Conservation (phyloP, 1,140 invertebrate species). For the Rhopalosiphum padi region DNA sequence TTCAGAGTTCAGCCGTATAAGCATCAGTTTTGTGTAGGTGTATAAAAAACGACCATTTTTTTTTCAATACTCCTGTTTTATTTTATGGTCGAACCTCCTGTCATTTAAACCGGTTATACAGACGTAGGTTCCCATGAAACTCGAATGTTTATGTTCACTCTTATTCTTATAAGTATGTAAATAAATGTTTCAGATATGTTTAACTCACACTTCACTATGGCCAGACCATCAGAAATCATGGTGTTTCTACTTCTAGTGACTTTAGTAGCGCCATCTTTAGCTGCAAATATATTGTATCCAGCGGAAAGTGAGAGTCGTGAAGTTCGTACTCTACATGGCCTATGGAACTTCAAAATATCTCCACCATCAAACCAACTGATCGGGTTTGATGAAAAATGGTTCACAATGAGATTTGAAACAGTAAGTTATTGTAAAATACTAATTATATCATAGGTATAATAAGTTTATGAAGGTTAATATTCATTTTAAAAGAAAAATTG, state of each 20-base stretch:
- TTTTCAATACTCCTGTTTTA: not conserved
- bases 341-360: conserved; percentile 53
- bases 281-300: conserved; percentile 18
- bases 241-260: not conserved
- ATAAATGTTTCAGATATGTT: conserved; percentile 29
- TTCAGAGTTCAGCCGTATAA: not conserved
- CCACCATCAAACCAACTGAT: not conserved
- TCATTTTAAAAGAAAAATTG: not conserved
- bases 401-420: conserved; percentile 18
- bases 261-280: not conserved
- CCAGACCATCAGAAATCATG: not conserved
- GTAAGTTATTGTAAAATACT: conserved; percentile 4
- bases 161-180: not conserved
- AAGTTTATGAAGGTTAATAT: not conserved
- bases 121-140: not conserved
- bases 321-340: conserved; percentile 31
- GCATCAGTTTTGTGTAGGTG: not conserved
- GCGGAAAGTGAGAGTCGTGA: conserved; percentile 48
- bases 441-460: not conserved
- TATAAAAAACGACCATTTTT: not conserved
- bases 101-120: not conserved
- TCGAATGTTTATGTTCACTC: not conserved
- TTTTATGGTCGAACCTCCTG: not conserved
- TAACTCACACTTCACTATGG: not conserved
- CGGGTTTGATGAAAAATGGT: conserved; percentile 35